Evolutionary conservation across 2,888 invertebrate species (phyloP), one percentile per base, ranked within the genome.

Genomic region (Tenthredo distinguenda): DNA sequence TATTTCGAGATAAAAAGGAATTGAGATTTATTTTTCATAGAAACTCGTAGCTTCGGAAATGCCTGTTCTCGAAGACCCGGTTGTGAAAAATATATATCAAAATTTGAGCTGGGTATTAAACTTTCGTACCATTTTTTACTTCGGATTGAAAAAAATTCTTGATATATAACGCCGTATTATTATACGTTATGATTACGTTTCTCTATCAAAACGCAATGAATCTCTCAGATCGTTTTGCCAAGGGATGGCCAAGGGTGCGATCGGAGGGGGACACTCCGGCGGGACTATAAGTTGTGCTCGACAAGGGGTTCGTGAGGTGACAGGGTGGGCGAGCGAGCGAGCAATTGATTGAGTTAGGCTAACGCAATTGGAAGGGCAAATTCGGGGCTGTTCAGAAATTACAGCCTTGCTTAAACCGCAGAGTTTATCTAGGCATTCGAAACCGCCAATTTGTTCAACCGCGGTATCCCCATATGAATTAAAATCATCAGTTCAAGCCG

Each of bases 331-430:
- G 77, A 47, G 47, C 43, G 43, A 77, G 58, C 76, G 84, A 77
- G 82, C 88, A 87, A 88, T 90, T 91, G 92, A 93, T 93, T 91
- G 89, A 92, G 92, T 92, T 91, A 92, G 90, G 88, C 90, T 92
- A 92, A 92, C 91, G 91, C 91, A 89, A 88, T 92, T 92, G 91
- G 89, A 87, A 86, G 90, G 85, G 50, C 72, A 43, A 83, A 83
- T 83, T 83, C 9, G 81, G 81, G 62, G 62, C 40, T 62, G 62
- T 62, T 62, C 58, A 81, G 81, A 58, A 81, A 81, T 81, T 81
- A 81, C 43, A 62, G 37, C 15, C 58, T 62, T 31, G 47, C 31
- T 81, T 62, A 62, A n/a, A 58, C 12, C 21, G 26, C 77, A 18
- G 34, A 77, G 77, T 47, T 50, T 50, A 77, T 77, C 47, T 34